A percentile compares a stretch with the other conserved stretches of the same genome.
phyloP scores from a whole-genome alignment of 2,888 invertebrate species.

The Cryptocephalus primarius region DNA sequence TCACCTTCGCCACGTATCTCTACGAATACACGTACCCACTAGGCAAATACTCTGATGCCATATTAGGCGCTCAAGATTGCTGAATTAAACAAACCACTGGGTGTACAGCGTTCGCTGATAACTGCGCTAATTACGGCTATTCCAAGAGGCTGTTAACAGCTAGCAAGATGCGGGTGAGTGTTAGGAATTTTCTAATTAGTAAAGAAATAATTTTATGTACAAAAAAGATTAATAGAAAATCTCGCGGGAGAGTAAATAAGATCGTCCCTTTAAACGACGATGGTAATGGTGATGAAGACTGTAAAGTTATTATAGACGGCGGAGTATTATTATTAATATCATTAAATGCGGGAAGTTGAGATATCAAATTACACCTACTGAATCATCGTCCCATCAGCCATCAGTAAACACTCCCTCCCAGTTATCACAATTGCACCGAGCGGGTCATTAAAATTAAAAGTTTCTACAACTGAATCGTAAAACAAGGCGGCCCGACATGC shows the following conservation, averaged over 20 bases:
- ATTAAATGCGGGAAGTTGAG: too few species aligned
- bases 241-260: too few species aligned
- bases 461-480: slow-evolving; percentile 7
- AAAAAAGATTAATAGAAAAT: too few species aligned
- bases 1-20: slow-evolving; percentile 15
- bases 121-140: slow-evolving; percentile 24
- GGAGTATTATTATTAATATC: too few species aligned
- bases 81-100: slow-evolving; percentile 33
- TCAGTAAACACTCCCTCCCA: too few species aligned
- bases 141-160: slow-evolving; percentile 11
- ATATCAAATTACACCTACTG: too few species aligned
- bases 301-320: too few species aligned
- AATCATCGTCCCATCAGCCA: too few species aligned
- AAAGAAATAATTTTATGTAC: too few species aligned
- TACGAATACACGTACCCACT: slow-evolving; percentile 21
- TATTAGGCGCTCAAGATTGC: slow-evolving; percentile 20
- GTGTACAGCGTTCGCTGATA: slow-evolving; percentile 25
- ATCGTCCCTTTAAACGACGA: too few species aligned
- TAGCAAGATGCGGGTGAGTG: slow-evolving; percentile 10
- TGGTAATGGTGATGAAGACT: too few species aligned
- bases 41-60: slow-evolving; percentile 25
- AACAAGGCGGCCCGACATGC: slow-evolving; percentile 2
- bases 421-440: neutral
- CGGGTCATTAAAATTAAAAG: slow-evolving; percentile 6
- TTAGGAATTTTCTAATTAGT: too few species aligned